Percentiles rank a stretch among this genome's conserved stretches.
Conservation (phyloP, 2,113 vertebrate genomes). For the Cyphomyrus plagiostoma region DNA sequence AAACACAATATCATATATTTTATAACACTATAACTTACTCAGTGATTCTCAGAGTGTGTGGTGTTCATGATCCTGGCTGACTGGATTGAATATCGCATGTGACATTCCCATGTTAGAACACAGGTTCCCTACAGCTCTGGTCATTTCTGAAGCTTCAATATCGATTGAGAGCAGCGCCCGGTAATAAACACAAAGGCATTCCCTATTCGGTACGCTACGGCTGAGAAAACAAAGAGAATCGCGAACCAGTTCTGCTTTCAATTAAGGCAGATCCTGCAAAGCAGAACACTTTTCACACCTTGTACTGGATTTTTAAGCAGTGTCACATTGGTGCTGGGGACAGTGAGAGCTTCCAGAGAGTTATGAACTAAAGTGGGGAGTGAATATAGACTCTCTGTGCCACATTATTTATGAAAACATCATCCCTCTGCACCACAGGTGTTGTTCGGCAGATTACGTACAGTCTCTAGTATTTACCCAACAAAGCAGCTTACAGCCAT, state of each 20-base stretch:
- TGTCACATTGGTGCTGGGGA: not conserved
- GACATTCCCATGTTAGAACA: not conserved
- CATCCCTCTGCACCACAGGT: not conserved
- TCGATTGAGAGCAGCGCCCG: conserved; percentile 12
- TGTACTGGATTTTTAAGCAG: not conserved
- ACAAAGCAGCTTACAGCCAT: not conserved
- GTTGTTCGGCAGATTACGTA: not conserved
- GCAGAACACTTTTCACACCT: not conserved
- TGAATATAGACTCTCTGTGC: not conserved
- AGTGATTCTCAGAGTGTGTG: not conserved
- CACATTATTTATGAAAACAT: not conserved
- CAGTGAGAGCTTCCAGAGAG: not conserved
- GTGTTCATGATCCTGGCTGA: not conserved
- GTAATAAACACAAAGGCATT: not conserved
- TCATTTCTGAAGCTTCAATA: conserved; percentile 16
- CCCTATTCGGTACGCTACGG: not conserved
- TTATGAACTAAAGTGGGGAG: not conserved
- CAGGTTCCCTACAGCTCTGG: not conserved
- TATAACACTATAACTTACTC: not conserved
- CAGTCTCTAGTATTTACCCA: not conserved
- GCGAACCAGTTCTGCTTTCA: conserved; percentile 21
- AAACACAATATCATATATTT: not conserved
- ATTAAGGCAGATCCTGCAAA: conserved; percentile 17
- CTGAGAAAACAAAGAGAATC: not conserved
- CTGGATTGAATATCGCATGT: not conserved